These are phyloP conservation scores for Agapornis canus DNA, from an alignment of 2,797 vertebrate species.

Conservation along the genomic window DNA sequence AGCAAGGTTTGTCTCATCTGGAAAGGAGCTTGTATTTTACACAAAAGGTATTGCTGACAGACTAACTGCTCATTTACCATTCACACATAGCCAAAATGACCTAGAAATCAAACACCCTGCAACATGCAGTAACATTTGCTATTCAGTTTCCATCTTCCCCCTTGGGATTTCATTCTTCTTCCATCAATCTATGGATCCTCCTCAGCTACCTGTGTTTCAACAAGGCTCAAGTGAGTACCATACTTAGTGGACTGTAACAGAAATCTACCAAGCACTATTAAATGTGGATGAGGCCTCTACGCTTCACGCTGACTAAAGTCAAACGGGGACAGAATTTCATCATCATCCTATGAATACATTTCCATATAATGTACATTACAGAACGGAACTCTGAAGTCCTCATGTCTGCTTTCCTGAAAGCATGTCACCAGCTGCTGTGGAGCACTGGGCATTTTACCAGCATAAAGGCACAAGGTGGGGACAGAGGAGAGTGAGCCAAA, in stretches of 20 bases:
- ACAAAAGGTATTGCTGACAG: not conserved
- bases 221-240: not conserved
- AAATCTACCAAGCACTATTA: not conserved
- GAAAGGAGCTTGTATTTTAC: not conserved
- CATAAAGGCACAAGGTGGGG: not conserved
- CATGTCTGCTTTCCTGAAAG: not conserved
- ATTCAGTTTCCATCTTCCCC: not conserved
- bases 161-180: not conserved
- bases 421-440: not conserved
- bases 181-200: not conserved
- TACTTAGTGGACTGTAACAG: not conserved
- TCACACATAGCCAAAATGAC: not conserved
- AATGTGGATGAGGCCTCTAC: not conserved
- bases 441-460: not conserved
- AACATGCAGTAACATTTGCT: not conserved
- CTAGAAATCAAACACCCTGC: not conserved
- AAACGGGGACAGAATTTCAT: not conserved
- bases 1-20: not conserved
- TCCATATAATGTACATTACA: not conserved
- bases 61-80: not conserved
- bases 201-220: constrained; percentile 20
- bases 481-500: not conserved
- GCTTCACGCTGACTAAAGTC: not conserved
- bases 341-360: not conserved
- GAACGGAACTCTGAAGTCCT: not conserved